Conservation (phyloP, 2,113 vertebrate genomes). For the Bombycilla garrulus region DNA sequence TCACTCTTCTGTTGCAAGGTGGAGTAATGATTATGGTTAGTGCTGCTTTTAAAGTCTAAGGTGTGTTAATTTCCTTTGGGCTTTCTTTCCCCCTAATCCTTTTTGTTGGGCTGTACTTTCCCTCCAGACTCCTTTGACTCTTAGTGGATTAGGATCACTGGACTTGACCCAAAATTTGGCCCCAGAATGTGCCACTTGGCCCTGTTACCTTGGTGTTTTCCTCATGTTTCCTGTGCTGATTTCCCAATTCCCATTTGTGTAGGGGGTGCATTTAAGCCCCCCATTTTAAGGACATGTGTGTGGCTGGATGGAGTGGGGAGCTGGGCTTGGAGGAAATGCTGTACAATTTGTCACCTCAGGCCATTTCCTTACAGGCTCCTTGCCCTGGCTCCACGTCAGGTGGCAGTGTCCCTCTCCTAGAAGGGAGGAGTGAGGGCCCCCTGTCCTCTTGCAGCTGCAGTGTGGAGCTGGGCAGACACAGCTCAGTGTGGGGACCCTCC, state of each 20-base stretch:
- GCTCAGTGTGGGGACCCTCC: not conserved
- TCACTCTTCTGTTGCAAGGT: not conserved
- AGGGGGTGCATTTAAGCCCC: not conserved
- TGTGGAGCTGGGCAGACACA: not conserved
- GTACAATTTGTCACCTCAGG: not conserved
- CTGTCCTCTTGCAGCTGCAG: not conserved
- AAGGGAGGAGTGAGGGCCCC: not conserved
- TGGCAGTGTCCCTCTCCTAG: not conserved
- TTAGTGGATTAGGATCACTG: not conserved
- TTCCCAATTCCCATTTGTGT: rapidly evolving
- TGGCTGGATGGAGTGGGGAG: not conserved
- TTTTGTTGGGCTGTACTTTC: not conserved
- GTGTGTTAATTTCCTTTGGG: not conserved
- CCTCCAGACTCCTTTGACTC: not conserved
- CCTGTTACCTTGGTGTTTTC: not conserved
- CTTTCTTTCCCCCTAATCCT: not conserved
- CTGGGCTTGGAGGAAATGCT: not conserved
- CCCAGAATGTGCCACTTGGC: not conserved
- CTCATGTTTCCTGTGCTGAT: not conserved
- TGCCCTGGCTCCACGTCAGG: not conserved
- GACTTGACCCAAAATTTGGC: not conserved
- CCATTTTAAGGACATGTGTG: not conserved
- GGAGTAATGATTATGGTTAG: not conserved
- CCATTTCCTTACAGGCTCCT: rapidly evolving
- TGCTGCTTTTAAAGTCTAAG: not conserved